Evolutionary conservation across 2,888 invertebrate species (phyloP).

Genomic region (Lasioglossum calceatum): DNA sequence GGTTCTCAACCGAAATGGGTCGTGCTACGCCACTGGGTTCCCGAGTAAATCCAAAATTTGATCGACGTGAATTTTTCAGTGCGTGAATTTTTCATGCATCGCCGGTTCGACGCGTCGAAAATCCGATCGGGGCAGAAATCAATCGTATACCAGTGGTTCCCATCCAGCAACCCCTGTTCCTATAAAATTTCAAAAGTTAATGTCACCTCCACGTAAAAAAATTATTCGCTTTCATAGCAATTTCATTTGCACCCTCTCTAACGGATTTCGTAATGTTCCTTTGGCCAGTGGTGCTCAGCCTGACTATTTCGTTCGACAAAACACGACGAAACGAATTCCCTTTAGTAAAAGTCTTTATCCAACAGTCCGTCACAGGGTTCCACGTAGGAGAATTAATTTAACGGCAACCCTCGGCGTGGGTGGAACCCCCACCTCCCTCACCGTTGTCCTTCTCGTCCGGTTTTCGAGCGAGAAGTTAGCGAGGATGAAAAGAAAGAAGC

Average conservation of each 20-base stretch:
- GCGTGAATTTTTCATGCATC: background rate
- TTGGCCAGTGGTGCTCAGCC: background rate
- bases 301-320: background rate
- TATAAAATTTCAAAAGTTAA: background rate
- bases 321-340: background rate
- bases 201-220: background rate
- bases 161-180: background rate
- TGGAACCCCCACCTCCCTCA: background rate
- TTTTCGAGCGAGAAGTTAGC: conserved; percentile 43
- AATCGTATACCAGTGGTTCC: background rate
- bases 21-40: background rate
- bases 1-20: background rate
- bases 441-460: background rate
- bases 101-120: background rate
- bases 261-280: background rate
- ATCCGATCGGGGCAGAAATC: background rate
- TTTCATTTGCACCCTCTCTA: background rate
- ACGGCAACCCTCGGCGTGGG: background rate
- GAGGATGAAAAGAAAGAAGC: conserved; percentile 61
- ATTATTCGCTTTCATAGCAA: background rate
- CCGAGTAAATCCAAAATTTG: background rate
- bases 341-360: background rate
- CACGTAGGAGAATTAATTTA: conserved; percentile 41
- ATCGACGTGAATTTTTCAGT: background rate
- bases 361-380: background rate